Evolutionary conservation across 2,113 vertebrate genomes (phyloP).

Genomic region (Protomyctophum bolini): DNA sequence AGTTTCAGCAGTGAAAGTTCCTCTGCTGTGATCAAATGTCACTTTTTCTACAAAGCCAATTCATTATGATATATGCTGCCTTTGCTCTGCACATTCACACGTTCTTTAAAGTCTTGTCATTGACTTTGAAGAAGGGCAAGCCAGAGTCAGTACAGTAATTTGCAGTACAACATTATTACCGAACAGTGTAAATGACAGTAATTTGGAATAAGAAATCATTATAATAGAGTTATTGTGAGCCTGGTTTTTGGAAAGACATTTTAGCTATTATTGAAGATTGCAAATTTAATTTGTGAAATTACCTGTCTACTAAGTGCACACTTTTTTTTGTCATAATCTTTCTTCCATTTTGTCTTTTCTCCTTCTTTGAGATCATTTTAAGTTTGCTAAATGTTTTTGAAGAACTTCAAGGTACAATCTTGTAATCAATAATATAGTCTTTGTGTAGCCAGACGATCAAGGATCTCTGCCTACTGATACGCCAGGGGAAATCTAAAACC

Average conservation of each 20-base stretch:
- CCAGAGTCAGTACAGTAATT: conserved; percentile 23
- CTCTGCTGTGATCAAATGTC: conserved; percentile 15
- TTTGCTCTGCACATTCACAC: conserved; percentile 28
- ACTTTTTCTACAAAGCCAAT: conserved; percentile 13
- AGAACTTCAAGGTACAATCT: too few species aligned
- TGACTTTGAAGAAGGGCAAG: conserved; percentile 37
- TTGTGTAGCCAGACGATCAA: too few species aligned
- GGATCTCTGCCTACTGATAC: too few species aligned
- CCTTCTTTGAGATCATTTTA: too few species aligned
- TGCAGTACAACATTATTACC: conserved; percentile 35
- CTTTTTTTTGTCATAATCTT: too few species aligned
- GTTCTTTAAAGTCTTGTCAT: conserved; percentile 16
- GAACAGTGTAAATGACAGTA: conserved; percentile 41
- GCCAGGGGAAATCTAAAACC: too few species aligned
- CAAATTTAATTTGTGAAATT: conserved; percentile 42
- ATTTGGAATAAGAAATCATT: conserved; percentile 46
- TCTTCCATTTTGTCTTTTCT: too few species aligned
- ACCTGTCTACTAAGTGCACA: conserved; percentile 1
- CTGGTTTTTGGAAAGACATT: conserved; percentile 46
- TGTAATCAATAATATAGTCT: too few species aligned
- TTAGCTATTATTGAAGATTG: conserved; percentile 29
- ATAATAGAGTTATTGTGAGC: conserved; percentile 14
- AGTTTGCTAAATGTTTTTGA: too few species aligned
- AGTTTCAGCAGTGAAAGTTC: background rate
- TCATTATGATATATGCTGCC: conserved; percentile 18